Evolutionary conservation across 2,888 invertebrate genomes (phyloP), one percentile per base, ranked within the genome.

Genomic region (Ochropleura plecta): DNA sequence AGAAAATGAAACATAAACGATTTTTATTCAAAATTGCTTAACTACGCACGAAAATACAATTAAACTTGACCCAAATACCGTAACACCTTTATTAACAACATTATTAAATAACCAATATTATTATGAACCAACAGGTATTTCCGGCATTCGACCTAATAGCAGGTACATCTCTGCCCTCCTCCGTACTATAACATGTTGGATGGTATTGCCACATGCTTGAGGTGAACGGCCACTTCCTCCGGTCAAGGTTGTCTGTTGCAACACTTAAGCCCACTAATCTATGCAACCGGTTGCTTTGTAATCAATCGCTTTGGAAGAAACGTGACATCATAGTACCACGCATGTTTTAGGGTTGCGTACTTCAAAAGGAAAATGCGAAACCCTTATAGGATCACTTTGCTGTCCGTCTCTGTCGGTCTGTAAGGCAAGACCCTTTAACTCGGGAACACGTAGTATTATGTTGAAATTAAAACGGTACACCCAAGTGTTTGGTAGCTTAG

Each of bases 161-260:
- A 44, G 62, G 74, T 73, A 55, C 62, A 55, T 76, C 60, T 46
- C 70, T 65, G 57, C 51, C 69, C 40, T 40, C 55, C 84, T 64
- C 40, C 66, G 7, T 12, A 62, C 8, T 20, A 51, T 30, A 67
- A 79, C 84, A 67, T 70, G 81, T 70, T 64, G 49, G 59, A 60
- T 72, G 59, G 59, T 72, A 20, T 81, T 84, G 44, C 81, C 49
- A 73, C 81, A 84, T 46, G 18, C 5, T 46, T 49, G 59, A 84
- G 81, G 81, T 81, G 81, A 81, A 81, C 51, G 81, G 51, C 81
- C 85, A 81, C 42, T 30, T 30, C 53, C 49, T 48, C 70, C 40
- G 81, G 70, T 81, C 84, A 81, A 81, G 81, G 81, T 84, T 75
- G 44, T n/a, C 16, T 40, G 57, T 80, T 73, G 51, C 80, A 57